Percentiles rank a stretch among this genome's conserved stretches.
phyloP scores from a whole-genome alignment of 2,888 invertebrate genomes.

The Cephus spinipes region DNA sequence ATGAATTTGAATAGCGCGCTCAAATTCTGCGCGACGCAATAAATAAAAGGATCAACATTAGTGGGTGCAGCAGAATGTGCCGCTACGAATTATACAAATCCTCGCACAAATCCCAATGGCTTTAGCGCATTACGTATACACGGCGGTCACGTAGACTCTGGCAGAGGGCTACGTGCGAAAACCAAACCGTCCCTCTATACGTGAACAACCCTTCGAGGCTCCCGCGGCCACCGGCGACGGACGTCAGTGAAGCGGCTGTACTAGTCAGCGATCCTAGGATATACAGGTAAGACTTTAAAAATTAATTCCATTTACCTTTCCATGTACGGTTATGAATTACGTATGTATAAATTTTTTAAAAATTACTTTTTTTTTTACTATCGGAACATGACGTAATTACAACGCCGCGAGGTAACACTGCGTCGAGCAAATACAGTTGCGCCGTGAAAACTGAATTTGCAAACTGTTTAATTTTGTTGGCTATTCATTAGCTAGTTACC shows the following conservation, averaged over 20 bases:
- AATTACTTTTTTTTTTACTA: background rate
- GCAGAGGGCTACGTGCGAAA: background rate
- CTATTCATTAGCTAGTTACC: slow-evolving; percentile 50
- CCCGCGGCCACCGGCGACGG: background rate
- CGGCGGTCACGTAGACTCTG: background rate
- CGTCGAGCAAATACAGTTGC: background rate
- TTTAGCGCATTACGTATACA: slow-evolving; percentile 6
- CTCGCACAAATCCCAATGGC: slow-evolving; percentile 27
- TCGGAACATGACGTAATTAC: background rate
- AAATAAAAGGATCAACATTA: slow-evolving; percentile 41
- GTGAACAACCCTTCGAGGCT: background rate
- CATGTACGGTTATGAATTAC: background rate
- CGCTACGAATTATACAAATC: slow-evolving; percentile 37
- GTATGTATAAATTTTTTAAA: no score
- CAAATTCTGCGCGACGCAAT: slow-evolving; percentile 20
- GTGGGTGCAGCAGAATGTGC: slow-evolving; percentile 20
- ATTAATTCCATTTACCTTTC: background rate
- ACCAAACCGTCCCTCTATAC: background rate
- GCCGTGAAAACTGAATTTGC: slow-evolving; percentile 36
- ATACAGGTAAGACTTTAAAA: background rate
- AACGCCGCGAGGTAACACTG: background rate
- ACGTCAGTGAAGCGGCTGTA: background rate
- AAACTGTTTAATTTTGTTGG: slow-evolving; percentile 47
- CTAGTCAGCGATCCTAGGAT: background rate
- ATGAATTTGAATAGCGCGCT: slow-evolving; percentile 26